Evolutionary conservation across 2,797 vertebrate genomes (phyloP).

Genomic region (Kryptolebias ocellatus): DNA sequence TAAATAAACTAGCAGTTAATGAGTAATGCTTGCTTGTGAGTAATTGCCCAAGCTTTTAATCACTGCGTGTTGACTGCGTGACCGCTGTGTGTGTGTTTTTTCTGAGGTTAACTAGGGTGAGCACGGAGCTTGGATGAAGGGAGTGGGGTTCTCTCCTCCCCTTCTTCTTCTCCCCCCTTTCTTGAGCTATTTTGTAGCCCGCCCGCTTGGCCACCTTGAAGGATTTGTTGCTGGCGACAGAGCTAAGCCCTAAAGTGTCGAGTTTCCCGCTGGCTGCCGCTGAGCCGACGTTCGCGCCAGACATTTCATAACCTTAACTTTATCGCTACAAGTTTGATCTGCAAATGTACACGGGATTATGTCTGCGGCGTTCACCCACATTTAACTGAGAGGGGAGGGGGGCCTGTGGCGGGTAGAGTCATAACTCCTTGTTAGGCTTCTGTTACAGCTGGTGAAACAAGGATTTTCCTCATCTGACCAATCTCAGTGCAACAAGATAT

Average conservation of each 20-base stretch:
- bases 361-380: constrained; percentile 59
- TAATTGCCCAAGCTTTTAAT: constrained; percentile 28
- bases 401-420: constrained; percentile 36
- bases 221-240: constrained; percentile 72
- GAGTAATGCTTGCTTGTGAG: constrained; percentile 12
- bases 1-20: constrained; percentile 5
- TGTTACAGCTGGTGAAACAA: constrained; percentile 16
- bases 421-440: constrained; percentile 34
- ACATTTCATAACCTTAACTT: constrained; percentile 75
- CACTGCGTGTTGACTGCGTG: constrained; percentile 33
- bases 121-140: constrained; percentile 52
- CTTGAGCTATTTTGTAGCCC: constrained; percentile 45
- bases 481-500: neutral
- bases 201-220: constrained; percentile 71
- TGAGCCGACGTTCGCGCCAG: constrained; percentile 66
- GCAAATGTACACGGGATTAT: constrained; percentile 75
- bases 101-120: constrained; percentile 72
- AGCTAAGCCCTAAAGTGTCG: constrained; percentile 71
- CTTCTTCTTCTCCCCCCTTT: constrained; percentile 29
- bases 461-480: neutral
- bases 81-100: constrained; percentile 39
- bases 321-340: constrained; percentile 77
- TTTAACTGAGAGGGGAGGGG: constrained; percentile 54
- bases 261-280: constrained; percentile 64
- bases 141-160: constrained; percentile 36